phyloP scores from a whole-genome alignment of 64 coral and sea anemone species.

The Porites lutea region DNA sequence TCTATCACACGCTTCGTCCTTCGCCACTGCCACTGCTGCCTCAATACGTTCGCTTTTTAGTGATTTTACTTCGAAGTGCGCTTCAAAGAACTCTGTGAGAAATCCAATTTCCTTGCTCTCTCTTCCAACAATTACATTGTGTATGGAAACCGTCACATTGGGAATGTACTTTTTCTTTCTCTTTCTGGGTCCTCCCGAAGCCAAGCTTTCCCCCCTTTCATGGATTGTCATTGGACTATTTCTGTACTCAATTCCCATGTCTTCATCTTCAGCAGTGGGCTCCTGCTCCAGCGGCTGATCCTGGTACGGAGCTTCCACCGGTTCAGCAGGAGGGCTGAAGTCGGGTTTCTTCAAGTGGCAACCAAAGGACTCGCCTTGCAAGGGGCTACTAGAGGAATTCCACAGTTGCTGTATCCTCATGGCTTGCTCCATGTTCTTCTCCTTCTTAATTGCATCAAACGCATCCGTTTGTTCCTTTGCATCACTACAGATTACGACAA shows the following conservation, averaged over 20 bases:
- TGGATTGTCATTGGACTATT: not conserved
- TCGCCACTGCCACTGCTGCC: not conserved
- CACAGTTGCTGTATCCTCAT: slow-evolving; percentile 79
- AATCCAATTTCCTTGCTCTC: slow-evolving; percentile 40
- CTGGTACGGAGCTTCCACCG: not conserved
- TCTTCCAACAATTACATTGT: slow-evolving; percentile 39
- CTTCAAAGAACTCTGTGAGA: slow-evolving; percentile 64
- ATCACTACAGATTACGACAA: slow-evolving; percentile 82
- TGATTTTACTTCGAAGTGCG: slow-evolving; percentile 66
- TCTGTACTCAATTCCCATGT: slow-evolving; percentile 24
- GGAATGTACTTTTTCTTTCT: slow-evolving; percentile 44
- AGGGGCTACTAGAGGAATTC: not conserved
- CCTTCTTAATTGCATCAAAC: slow-evolving; percentile 43
- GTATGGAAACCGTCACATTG: slow-evolving; percentile 34
- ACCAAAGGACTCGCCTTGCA: slow-evolving; percentile 70
- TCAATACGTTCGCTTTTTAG: slow-evolving; percentile 6
- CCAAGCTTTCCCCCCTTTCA: slow-evolving; percentile 1
- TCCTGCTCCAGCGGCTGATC: not conserved
- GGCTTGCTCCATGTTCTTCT: slow-evolving; percentile 85
- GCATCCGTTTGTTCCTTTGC: slow-evolving; percentile 46
- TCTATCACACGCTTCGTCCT: not conserved
- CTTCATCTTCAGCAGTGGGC: slow-evolving; percentile 6
- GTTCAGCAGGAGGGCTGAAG: not conserved
- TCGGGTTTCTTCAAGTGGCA: slow-evolving; percentile 65
- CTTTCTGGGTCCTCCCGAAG: not conserved